These are phyloP conservation scores for Pangasius sanitwongsei DNA, from an alignment of 2,797 vertebrate genomes.

Conservation along the genomic window DNA sequence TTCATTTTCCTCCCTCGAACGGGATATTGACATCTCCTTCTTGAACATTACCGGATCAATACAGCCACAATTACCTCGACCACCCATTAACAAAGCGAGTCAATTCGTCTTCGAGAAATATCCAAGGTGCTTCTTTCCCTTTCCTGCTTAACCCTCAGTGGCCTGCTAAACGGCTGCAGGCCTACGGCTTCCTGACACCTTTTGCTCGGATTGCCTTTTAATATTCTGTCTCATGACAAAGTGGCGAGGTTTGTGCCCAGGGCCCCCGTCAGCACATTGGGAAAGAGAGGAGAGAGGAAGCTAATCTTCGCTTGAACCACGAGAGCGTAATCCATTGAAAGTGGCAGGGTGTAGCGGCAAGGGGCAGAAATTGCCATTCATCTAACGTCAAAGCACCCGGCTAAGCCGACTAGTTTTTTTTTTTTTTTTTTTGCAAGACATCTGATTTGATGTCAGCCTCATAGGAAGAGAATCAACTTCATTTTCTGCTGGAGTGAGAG, in stretches of 20 bases:
- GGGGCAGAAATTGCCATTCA: constrained; percentile 58
- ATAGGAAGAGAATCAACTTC: constrained; percentile 43
- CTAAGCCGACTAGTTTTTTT: constrained; percentile 11
- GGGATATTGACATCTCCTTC: constrained; percentile 69
- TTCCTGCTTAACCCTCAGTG: constrained; percentile 49
- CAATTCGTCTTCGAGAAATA: constrained; percentile 67
- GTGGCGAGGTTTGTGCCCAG: constrained; percentile 55
- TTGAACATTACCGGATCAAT: constrained; percentile 73
- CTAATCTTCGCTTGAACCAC: constrained; percentile 60
- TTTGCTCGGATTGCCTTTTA: constrained; percentile 49
- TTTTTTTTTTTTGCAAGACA: constrained; percentile 2
- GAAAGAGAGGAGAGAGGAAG: constrained; percentile 31
- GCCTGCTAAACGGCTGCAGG: constrained; percentile 53
- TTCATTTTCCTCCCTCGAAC: constrained; percentile 64
- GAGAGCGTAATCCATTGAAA: constrained; percentile 54
- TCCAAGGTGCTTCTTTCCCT: constrained; percentile 48
- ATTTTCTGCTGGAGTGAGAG: constrained; percentile 30
- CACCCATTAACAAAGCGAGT: constrained; percentile 67
- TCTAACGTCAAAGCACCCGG: constrained; percentile 49
- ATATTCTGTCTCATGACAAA: constrained; percentile 57
- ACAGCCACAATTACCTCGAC: constrained; percentile 66
- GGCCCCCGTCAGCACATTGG: constrained; percentile 53
- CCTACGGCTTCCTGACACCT: constrained; percentile 41
- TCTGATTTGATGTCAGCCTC: constrained; percentile 50
- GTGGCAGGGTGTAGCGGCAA: constrained; percentile 54